Evolutionary conservation across 37 sponge, comb jelly and placozoan genomes (phyloP), one percentile per base, ranked within the genome.

Genomic region (Crambe crambe): DNA sequence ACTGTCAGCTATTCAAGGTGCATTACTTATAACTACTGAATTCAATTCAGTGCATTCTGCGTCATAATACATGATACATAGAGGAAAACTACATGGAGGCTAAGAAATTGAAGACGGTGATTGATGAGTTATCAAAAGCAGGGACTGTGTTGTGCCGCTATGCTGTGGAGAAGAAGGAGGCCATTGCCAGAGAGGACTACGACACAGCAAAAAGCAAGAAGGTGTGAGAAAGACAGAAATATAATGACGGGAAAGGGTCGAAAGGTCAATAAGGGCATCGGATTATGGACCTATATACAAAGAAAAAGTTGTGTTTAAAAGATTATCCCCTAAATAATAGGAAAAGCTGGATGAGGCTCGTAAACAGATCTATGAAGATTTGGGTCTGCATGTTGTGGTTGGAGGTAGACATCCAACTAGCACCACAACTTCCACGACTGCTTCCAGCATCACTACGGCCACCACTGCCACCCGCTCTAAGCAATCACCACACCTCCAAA

Each of bases 181-280:
- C 96, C n/a, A 80, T 95, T 25, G 84, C 85, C 47, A 82, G 79
- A 56, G 96, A 95, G 66, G 87, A 95, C 82, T 95, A 89, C 66
- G 96, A 92, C 62, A 58, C 73, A 1, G 96, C 96, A 37, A 70
- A 86, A 68, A 70, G 73, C 34, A 89, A 76, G 72, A 95, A 92
- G 87, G 61, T 60, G 4, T 25, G 61, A n/a, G n/a, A n/a, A n/a
- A n/a, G n/a, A n/a, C n/a, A n/a, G n/a, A n/a, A n/a, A n/a, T n/a
- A n/a, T n/a, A n/a, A n/a, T n/a, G n/a, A n/a, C n/a, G n/a, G n/a
- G n/a, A n/a, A n/a, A n/a, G n/a, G n/a, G n/a, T n/a, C n/a, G n/a
- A n/a, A n/a, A n/a, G n/a, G n/a, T n/a, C n/a, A n/a, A n/a, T n/a
- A n/a, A n/a, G n/a, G n/a, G n/a, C n/a, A n/a, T n/a, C n/a, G n/a